Evolutionary conservation across 2,797 vertebrate genomes (phyloP).

Genomic region (Labroides dimidiatus): DNA sequence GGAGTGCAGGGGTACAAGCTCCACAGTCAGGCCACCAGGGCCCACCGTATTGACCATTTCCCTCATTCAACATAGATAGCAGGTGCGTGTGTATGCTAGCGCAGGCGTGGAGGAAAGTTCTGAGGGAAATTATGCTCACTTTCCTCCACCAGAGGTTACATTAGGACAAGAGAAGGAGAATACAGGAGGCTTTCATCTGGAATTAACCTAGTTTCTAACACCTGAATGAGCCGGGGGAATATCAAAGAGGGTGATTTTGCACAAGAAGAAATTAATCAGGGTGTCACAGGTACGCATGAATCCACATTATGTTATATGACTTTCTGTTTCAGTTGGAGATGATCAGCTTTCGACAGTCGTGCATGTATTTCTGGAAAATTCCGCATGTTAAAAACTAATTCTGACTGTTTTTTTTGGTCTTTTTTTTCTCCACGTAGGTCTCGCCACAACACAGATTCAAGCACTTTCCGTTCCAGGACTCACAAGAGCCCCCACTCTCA

Average conservation of each 20-base stretch:
- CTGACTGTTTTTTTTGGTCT: background rate
- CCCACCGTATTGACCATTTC: slow-evolving; percentile 60
- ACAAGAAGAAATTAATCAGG: slow-evolving; percentile 40
- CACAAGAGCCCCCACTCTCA: slow-evolving; percentile 88
- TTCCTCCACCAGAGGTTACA: slow-evolving; percentile 13
- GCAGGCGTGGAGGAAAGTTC: slow-evolving; percentile 25
- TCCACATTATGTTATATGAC: background rate
- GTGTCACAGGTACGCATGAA: slow-evolving; percentile 30
- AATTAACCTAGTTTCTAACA: slow-evolving; percentile 43
- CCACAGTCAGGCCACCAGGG: slow-evolving; percentile 44
- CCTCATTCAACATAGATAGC: slow-evolving; percentile 73
- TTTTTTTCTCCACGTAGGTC: slow-evolving; percentile 82
- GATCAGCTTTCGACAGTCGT: background rate
- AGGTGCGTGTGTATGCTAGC: slow-evolving; percentile 23
- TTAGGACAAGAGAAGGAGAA: slow-evolving; percentile 14
- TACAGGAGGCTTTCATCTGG: slow-evolving; percentile 35
- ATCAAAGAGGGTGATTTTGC: slow-evolving; percentile 44
- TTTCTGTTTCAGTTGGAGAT: background rate
- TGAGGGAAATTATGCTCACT: slow-evolving; percentile 29
- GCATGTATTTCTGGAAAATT: too few species aligned
- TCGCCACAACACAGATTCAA: slow-evolving; percentile 89
- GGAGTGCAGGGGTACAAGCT: slow-evolving; percentile 50
- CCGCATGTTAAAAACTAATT: background rate
- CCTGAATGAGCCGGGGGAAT: slow-evolving; percentile 17
- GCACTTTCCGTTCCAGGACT: slow-evolving; percentile 87